Evolutionary conservation across 2,797 vertebrate species (phyloP), one percentile per base, ranked within the genome.

Genomic region (Gobio occitaniae): DNA sequence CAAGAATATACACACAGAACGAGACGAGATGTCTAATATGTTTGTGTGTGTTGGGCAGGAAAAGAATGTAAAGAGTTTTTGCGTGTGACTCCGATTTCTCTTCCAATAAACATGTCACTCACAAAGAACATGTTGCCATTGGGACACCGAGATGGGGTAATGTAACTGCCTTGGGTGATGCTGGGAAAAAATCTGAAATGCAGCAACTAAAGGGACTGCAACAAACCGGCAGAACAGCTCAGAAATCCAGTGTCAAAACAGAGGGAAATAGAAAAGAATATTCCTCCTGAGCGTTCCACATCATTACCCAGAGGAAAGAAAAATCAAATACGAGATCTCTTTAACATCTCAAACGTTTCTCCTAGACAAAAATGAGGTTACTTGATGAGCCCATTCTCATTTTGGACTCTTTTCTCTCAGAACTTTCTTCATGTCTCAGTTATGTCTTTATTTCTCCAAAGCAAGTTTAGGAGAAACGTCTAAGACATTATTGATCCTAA

Each of bases 31-130:
- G 11, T 70, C 79, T 11, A 29, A 48, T 36, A 38, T 85, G 71
- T 75, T 71, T 80, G 66, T 71, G 47, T 70, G 72, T 29, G 68
- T 79, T 56, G n/a, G 59, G 6, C 36, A 47, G 36, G 16, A 56
- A 15, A 79, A 76, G 38, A 56, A 76, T 69, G 59, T 86, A 48
- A 68, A 69, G 29, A 76, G 61, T 59, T 25, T 54, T 21, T 65
- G 56, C 17, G 59, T 52, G 59, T 4, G 47, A 87, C 70, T 87
- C 44, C 17, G 29, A 52, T 86, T 89, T 80, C 66, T 86, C 54
- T 76, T 66, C 68, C 77, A 87, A 87, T 63, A 89, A 82, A 87
- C 80, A 82, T 19, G 50, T 81, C 74, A 75, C 44, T 87, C 84
- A 84, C 63, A 65, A 54, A 44, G 72, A 87, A 74, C 81, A 87